Percentiles rank a stretch among this genome's conserved stretches.
These are phyloP conservation scores for Nibea coibor DNA, from an alignment of 2,113 vertebrate species.

Conservation along the genomic window DNA sequence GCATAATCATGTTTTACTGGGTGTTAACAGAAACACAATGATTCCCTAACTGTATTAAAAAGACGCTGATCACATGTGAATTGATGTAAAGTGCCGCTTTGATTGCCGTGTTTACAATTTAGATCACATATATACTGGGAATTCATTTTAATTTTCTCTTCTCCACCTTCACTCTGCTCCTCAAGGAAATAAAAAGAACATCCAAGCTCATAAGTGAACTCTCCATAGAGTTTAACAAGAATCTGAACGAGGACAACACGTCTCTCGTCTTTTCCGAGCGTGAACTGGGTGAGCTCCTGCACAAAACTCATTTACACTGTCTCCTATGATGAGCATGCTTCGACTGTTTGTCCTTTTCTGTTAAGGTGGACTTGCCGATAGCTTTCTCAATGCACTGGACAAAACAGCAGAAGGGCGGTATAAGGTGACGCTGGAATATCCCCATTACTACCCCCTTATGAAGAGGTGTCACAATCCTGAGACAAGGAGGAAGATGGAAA, in stretches of 20 bases:
- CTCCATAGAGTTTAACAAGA: conserved; percentile 95
- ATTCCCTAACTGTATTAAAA: background rate
- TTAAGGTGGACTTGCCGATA: conserved; percentile 89
- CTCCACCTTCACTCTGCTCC: too few species aligned
- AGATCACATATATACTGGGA: background rate
- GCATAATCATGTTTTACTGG: background rate
- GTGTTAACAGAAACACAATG: background rate
- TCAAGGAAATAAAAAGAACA: conserved; percentile 90
- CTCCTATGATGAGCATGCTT: background rate
- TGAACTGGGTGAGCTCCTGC: conserved; percentile 87
- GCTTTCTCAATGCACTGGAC: conserved; percentile 90
- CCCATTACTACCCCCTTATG: conserved; percentile 94
- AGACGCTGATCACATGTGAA: background rate
- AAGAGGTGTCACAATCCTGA: conserved; percentile 93
- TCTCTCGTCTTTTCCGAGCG: conserved; percentile 88
- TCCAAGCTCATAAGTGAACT: conserved; percentile 92
- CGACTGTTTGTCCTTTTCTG: background rate
- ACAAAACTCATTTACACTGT: background rate
- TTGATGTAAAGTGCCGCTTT: background rate
- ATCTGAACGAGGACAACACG: conserved; percentile 93
- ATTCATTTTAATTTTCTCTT: background rate
- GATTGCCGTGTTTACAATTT: background rate
- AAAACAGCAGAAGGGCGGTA: conserved; percentile 83
- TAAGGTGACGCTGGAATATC: conserved; percentile 93
- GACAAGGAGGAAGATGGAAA: conserved; percentile 93